These are phyloP conservation scores for Leptoclinus maculatus DNA, from an alignment of 2,797 vertebrate species.

Conservation along the genomic window DNA sequence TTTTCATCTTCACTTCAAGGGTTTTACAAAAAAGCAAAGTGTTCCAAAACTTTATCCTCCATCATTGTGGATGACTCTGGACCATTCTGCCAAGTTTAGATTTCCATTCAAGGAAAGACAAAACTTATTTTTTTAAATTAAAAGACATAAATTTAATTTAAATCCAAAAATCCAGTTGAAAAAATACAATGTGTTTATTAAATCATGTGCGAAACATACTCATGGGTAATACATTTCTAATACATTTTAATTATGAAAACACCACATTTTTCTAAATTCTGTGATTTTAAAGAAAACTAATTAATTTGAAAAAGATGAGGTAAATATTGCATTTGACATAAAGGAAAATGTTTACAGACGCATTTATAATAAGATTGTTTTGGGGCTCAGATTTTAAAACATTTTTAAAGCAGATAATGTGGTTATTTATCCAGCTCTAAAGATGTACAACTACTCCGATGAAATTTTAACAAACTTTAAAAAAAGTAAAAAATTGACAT, in stretches of 20 bases:
- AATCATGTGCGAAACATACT: neutral
- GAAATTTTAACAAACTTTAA: neutral
- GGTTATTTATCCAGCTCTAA: neutral
- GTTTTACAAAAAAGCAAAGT: neutral
- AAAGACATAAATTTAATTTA: neutral
- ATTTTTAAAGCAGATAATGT: neutral
- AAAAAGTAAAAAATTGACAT: too few relatives aligned
- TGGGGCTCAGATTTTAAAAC: neutral
- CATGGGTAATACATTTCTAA: neutral
- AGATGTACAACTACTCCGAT: neutral
- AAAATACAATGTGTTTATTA: neutral
- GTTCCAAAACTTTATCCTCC: neutral
- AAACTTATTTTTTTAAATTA: neutral
- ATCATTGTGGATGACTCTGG: neutral
- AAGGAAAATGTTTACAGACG: neutral
- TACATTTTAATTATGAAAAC: neutral
- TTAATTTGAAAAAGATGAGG: neutral
- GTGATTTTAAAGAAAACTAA: neutral
- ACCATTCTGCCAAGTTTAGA: neutral
- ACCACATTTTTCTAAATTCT: neutral
- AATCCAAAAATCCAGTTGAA: neutral
- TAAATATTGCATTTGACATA: neutral
- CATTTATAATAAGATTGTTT: neutral
- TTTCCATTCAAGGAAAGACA: neutral
- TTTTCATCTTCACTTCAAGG: neutral